Evolutionary conservation across 2,797 vertebrate genomes (phyloP).

Genomic region (Discoglossus pictus): DNA sequence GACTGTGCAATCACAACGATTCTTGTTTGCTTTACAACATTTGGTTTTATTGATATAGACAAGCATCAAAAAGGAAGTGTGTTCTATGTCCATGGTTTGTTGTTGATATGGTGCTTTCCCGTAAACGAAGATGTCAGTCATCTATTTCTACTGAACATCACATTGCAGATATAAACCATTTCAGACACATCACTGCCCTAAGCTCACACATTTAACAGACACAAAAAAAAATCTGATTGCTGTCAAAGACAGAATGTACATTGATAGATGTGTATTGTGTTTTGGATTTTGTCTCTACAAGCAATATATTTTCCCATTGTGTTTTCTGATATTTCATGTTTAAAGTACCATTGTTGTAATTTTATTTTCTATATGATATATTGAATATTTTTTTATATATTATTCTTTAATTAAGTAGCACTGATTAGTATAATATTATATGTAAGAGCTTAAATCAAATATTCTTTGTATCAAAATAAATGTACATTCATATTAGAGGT

Average conservation of each 20-base stretch:
- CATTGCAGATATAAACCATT: conserved; percentile 76
- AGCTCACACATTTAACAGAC: conserved; percentile 76
- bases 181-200: conserved; percentile 76
- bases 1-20: conserved; percentile 63
- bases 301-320: no score
- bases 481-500: conserved; percentile 58
- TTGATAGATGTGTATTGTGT: conserved; percentile 71
- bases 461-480: conserved; percentile 48
- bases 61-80: conserved; percentile 69
- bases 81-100: conserved; percentile 67
- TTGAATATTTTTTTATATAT: no score
- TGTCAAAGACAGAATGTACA: conserved; percentile 72
- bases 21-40: conserved; percentile 67
- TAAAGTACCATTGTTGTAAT: no score
- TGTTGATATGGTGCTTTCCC: conserved; percentile 80
- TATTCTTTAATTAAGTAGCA: no score
- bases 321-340: no score
- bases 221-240: conserved; percentile 73
- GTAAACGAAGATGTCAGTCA: conserved; percentile 83
- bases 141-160: conserved; percentile 71
- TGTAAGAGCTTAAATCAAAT: conserved; percentile 43
- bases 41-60: conserved; percentile 69
- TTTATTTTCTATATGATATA: no score
- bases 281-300: conserved; percentile 63
- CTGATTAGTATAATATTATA: conserved; percentile 60